Conservation (phyloP, 2,797 vertebrate genomes). For the Taeniopygia guttata region DNA sequence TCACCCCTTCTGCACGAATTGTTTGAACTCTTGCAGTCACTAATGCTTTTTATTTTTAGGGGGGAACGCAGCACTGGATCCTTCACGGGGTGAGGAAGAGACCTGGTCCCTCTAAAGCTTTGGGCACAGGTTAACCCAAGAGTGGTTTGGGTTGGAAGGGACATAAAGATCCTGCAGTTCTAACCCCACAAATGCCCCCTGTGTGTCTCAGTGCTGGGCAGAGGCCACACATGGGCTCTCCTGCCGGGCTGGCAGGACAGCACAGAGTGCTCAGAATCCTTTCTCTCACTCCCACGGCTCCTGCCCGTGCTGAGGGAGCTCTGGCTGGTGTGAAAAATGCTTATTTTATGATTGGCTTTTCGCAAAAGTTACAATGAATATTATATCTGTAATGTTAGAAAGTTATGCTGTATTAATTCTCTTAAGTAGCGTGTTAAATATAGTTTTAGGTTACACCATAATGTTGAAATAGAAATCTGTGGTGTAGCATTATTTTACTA, state of each 20-base stretch:
- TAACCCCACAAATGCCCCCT: neutral
- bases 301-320: neutral
- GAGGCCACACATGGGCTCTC: fast-evolving
- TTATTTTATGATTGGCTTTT: too few relatives aligned
- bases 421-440: too few relatives aligned
- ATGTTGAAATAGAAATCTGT: too few relatives aligned
- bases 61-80: neutral
- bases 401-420: too few relatives aligned
- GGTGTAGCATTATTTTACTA: too few relatives aligned
- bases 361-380: too few relatives aligned
- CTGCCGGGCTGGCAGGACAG: neutral
- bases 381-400: too few relatives aligned
- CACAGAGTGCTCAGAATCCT: fast-evolving
- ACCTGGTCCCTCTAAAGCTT: neutral
- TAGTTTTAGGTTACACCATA: too few relatives aligned
- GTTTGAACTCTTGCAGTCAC: neutral
- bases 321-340: neutral
- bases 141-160: neutral
- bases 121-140: neutral
- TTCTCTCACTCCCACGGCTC: fast-evolving
- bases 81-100: fast-evolving
- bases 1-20: constrained; percentile 29
- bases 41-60: neutral
- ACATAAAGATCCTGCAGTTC: neutral
- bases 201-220: fast-evolving